Percentiles rank a stretch among this genome's conserved stretches.
These are phyloP conservation scores for Leptothorax acervorum DNA, from an alignment of 2,888 invertebrate species.

Conservation along the genomic window DNA sequence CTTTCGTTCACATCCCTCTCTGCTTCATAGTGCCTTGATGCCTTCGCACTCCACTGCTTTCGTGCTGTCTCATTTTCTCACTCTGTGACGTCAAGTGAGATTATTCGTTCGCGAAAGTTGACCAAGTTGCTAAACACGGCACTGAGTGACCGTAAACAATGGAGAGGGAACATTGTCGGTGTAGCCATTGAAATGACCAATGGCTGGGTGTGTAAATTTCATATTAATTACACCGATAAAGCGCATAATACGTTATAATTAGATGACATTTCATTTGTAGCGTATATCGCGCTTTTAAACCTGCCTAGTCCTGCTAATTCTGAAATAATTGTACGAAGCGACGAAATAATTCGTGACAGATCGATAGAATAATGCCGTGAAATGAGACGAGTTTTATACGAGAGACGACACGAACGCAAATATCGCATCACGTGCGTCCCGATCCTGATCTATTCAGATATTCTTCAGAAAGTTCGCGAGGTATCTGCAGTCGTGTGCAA, in stretches of 20 bases:
- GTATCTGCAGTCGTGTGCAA: background rate
- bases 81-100: conserved; percentile 25
- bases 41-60: conserved; percentile 30
- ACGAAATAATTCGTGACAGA: conserved; percentile 5
- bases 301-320: conserved; percentile 12
- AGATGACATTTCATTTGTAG: conserved; percentile 33
- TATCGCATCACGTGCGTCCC: background rate
- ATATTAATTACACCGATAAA: conserved; percentile 43
- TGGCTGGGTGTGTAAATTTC: conserved; percentile 29
- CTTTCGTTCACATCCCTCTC: background rate
- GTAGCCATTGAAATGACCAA: conserved; percentile 14
- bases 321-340: background rate
- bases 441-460: conserved; percentile 17
- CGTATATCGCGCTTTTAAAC: conserved; percentile 21
- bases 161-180: conserved; percentile 4
- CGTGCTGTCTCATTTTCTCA: conserved; percentile 29
- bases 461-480: background rate
- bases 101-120: conserved; percentile 35
- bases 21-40: background rate
- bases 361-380: background rate
- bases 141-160: conserved; percentile 32
- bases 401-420: background rate
- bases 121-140: conserved; percentile 24
- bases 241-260: conserved; percentile 23
- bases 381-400: background rate